These are phyloP conservation scores for Psammodynastes pulverulentus DNA, from an alignment of 2,113 vertebrate species.

Conservation along the genomic window DNA sequence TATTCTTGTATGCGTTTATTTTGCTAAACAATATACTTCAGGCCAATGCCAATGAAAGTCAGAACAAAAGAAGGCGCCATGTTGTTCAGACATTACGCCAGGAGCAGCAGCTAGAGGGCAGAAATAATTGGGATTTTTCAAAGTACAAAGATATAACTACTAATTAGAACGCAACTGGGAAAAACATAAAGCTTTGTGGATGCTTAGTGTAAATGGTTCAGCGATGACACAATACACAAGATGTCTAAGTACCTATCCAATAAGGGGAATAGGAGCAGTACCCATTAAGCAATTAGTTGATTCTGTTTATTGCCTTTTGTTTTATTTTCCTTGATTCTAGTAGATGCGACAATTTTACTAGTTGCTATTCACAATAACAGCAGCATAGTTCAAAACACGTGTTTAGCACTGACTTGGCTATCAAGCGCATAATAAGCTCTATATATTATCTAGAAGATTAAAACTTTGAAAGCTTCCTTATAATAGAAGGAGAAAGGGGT, in stretches of 20 bases:
- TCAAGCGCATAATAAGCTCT: background rate
- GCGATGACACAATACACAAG: slow-evolving; percentile 27
- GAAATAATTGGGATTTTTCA: slow-evolving; percentile 33
- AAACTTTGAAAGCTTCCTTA: background rate
- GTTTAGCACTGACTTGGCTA: no score
- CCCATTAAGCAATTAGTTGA: slow-evolving; percentile 51
- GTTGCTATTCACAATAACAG: background rate
- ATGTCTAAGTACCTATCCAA: slow-evolving; percentile 28
- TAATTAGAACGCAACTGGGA: slow-evolving; percentile 44
- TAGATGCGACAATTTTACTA: slow-evolving; percentile 10
- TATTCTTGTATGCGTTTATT: background rate
- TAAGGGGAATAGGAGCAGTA: slow-evolving; percentile 36
- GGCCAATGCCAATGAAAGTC: slow-evolving; percentile 36
- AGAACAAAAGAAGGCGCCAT: slow-evolving; percentile 18
- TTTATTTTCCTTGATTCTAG: slow-evolving; percentile 9
- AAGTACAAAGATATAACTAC: slow-evolving; percentile 41
- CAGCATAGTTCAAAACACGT: background rate
- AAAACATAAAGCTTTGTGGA: slow-evolving; percentile 24
- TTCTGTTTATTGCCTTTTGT: background rate
- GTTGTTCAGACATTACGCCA: slow-evolving; percentile 46
- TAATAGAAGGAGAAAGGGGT: background rate
- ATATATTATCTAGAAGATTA: background rate
- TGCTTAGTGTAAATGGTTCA: slow-evolving; percentile 43
- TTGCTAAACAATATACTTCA: slow-evolving; percentile 18
- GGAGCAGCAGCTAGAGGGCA: slow-evolving; percentile 42